Base-by-base conservation (phyloP, 23 tunicate genomes). In the Ascidia mentula region DNA sequence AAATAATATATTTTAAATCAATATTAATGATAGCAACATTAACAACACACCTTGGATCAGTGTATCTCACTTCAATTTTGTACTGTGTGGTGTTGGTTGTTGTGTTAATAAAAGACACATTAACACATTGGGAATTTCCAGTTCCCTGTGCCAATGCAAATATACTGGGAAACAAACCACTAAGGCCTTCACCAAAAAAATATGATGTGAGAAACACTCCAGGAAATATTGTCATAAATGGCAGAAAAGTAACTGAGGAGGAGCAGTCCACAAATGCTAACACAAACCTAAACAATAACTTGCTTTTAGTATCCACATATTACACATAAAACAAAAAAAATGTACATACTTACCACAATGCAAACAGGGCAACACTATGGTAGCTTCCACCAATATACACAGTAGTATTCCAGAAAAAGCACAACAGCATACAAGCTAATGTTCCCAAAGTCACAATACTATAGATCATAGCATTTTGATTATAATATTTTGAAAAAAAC, bases 171-270 rank as follows among this genome's bases (percentile, higher is more conserved):
- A 90, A 36, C 42, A 90, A 86, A 0, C 96, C 96, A 81, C 90
- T 85, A 0, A 90, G 38, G 69, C 97, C 97, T 78, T 91, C 97
- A 38, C 97, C 97, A 71, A 91, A 69, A 73, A 91, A 91, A 38
- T 91, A 91, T 36, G 97, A 81, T 26, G 91, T 82, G 6, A 91
- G 79, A 87, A 91, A 91, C 32, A 78, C 18, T 18, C 84, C 65
- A 59, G 79, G 92, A 59, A 91, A 87, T 46, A 65, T 72, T 30
- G 70, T 86, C 85, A 87, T 91, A 72, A 87, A 91, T 18, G 97
- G 97, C 30, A 91, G 84, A 75, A 91, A 91, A 20, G 97, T 81
- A 15, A 91, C 97, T 36, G 97, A 91, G 20, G 91, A 86, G 6
- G 84, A 77, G 69, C 97, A 91, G 71, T 91, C 97, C 32, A 91